Evolutionary conservation across 2,797 vertebrate species (phyloP).

Genomic region (Sebastes trivittatus): DNA sequence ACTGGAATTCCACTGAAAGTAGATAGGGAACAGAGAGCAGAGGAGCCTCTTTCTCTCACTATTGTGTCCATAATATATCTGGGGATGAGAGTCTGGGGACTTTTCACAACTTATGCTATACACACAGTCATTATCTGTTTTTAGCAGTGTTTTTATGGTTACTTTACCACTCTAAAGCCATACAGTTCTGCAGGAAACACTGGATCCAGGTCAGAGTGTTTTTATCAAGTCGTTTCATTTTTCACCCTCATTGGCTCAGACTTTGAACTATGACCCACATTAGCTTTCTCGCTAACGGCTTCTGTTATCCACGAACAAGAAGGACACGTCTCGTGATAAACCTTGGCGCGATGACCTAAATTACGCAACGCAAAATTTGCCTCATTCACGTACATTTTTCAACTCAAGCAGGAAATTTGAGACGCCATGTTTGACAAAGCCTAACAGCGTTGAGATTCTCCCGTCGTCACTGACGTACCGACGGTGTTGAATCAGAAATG

Average conservation of each 20-base stretch:
- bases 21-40: constrained; percentile 29
- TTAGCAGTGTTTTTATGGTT: background rate
- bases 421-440: too few relatives aligned
- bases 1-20: constrained; percentile 51
- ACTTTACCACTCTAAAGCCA: background rate
- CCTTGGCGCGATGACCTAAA: too few relatives aligned
- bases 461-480: too few relatives aligned
- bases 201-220: background rate
- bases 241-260: background rate
- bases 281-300: background rate
- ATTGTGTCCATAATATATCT: background rate
- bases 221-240: background rate
- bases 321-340: too few relatives aligned
- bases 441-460: too few relatives aligned
- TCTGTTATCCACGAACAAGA: accelerated
- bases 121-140: background rate
- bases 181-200: background rate
- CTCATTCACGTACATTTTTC: too few relatives aligned
- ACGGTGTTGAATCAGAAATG: too few relatives aligned
- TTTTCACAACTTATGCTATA: background rate
- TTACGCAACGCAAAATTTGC: too few relatives aligned
- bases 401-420: too few relatives aligned
- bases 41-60: constrained; percentile 15
- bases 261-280: background rate
- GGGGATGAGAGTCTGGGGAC: background rate